Evolutionary conservation across 2,888 invertebrate species (phyloP), one percentile per base, ranked within the genome.

Genomic region (Amblyjoppa proteus): DNA sequence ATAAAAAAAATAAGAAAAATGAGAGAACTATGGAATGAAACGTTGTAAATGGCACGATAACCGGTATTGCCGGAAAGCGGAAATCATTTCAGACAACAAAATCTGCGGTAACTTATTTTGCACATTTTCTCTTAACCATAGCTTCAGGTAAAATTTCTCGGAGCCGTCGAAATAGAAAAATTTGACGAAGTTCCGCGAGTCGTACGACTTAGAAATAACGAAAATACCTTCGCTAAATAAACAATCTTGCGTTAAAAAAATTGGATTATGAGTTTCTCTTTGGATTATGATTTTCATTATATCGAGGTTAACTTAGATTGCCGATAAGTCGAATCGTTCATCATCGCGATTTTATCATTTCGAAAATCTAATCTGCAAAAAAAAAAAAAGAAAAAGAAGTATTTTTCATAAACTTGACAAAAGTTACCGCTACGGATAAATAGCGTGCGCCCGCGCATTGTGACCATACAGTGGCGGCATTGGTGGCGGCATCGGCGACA

Each of bases 401-500:
- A 41, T 41, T 56, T 53, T 56, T 58, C 4, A 28, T 28, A 58
- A 58, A 58, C 58, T 58, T 11, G 58, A 58, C 58, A 25, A 58
- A 58, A 28, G 28, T 58, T 58, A 25, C 58, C 58, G 58, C 58
- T 25, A 11, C 58, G 58, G 28, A 49, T 49, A 13, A 25, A 28
- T 25, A 25, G 58, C 28, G 28, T 20, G 76, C 76, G 76, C 76
- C 41, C 75, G 76, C 76, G 53, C 76, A 66, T 5, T 51, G 51
- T 41, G 20, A 16, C 73, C 38, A 41, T 13, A 25, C 45, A 20
- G 38, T 45, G 45, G 73, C 53, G 71, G 88, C 58, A 81, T 80
- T 69, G 77, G 77, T 31, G 38, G 61, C 82, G 79, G 81, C 64
- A 53, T 66, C 73, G 13, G 9, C 74, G 71, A 56, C 74, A 53